Evolutionary conservation across 2,113 vertebrate genomes (phyloP).

Genomic region (Sigmodon hispidus): DNA sequence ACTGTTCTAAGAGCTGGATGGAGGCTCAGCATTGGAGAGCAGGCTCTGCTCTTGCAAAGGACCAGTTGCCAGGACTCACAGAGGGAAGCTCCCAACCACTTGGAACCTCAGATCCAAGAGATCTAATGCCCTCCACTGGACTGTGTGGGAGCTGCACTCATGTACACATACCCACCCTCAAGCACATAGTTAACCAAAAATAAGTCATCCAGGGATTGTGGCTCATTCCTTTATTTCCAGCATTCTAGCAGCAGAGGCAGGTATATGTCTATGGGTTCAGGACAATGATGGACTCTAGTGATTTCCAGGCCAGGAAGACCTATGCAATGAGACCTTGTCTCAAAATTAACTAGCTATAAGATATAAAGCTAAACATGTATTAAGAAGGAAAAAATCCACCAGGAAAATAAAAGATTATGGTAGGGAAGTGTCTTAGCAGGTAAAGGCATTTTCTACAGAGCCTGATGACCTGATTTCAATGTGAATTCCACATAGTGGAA

Average conservation of each 20-base stretch:
- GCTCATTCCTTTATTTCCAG: not conserved
- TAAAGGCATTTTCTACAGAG: not conserved
- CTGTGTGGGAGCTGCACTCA: not conserved
- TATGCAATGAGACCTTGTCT: not conserved
- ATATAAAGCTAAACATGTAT: not conserved
- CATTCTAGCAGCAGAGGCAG: not conserved
- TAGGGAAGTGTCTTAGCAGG: not conserved
- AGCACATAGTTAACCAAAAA: not conserved
- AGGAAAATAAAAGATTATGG: not conserved
- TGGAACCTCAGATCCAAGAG: not conserved
- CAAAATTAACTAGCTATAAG: not conserved
- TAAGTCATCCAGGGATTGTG: not conserved
- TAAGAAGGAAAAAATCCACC: not conserved
- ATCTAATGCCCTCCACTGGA: not conserved
- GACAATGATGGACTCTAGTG: not conserved
- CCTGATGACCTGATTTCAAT: not conserved
- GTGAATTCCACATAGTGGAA: not conserved
- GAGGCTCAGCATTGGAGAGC: not conserved
- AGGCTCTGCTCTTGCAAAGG: not conserved
- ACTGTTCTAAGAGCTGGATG: not conserved
- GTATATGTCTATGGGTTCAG: not conserved
- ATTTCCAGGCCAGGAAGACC: not conserved
- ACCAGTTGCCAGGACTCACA: not conserved
- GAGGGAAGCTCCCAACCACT: too few species aligned
- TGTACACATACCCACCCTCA: not conserved